A percentile compares a stretch with the other conserved stretches of the same genome.
These are phyloP conservation scores for Melanotaenia trifasciata DNA, from an alignment of 2,797 vertebrate species.

Conservation along the genomic window DNA sequence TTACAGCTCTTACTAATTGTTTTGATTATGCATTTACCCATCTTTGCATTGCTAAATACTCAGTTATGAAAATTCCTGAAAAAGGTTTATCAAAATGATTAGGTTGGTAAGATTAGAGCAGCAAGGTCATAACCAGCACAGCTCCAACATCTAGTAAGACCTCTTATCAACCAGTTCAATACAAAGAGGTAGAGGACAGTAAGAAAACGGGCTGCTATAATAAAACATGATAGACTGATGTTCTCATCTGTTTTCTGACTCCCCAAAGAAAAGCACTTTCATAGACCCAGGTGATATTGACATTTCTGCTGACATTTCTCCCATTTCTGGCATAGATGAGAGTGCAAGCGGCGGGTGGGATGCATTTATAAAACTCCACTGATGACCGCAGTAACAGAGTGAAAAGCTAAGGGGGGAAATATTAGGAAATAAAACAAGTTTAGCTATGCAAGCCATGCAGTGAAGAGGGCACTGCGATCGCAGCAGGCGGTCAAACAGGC, in stretches of 20 bases:
- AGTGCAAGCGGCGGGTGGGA: slow-evolving; percentile 44
- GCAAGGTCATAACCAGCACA: slow-evolving; percentile 24
- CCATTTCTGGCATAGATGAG: slow-evolving; percentile 57
- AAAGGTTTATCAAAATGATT: neutral
- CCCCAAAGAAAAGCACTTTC: slow-evolving; percentile 61
- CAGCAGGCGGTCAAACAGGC: slow-evolving; percentile 18
- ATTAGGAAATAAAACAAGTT: slow-evolving; percentile 34
- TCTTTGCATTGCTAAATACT: neutral
- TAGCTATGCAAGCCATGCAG: slow-evolving; percentile 30
- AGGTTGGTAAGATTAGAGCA: slow-evolving; percentile 20
- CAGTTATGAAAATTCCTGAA: neutral
- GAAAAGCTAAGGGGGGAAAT: slow-evolving; percentile 56
- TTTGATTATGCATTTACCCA: slow-evolving; percentile 5
- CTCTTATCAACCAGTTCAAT: slow-evolving; percentile 40
- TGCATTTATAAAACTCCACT: slow-evolving; percentile 55
- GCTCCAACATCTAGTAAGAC: slow-evolving; percentile 29
- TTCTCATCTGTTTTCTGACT: slow-evolving; percentile 63
- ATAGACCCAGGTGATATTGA: slow-evolving; percentile 63
- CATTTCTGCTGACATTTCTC: slow-evolving; percentile 61
- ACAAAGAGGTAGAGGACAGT: slow-evolving; percentile 34
- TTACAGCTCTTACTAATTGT: neutral
- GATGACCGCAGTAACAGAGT: slow-evolving; percentile 51
- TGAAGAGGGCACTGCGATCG: slow-evolving; percentile 17
- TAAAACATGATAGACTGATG: slow-evolving; percentile 58
- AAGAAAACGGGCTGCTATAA: slow-evolving; percentile 40